phyloP scores from a whole-genome alignment of 2,888 invertebrate species.

The Sicus ferrugineus region DNA sequence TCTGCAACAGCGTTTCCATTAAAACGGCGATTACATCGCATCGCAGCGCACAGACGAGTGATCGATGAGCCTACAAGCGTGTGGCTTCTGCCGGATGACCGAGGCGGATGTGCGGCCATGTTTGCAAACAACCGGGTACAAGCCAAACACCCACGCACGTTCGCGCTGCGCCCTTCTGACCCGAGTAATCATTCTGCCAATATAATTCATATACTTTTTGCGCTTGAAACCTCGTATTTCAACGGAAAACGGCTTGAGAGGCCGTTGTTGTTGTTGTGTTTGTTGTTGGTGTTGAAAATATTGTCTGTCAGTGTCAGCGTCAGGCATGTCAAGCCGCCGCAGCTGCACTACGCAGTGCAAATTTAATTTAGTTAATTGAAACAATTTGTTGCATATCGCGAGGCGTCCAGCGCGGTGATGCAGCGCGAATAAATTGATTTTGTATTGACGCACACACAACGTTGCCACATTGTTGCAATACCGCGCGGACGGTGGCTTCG shows the following conservation, averaged over 20 bases:
- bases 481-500: too few relatives aligned
- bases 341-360: slow-evolving; percentile 53
- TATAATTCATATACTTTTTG: slow-evolving; percentile 29
- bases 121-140: slow-evolving; percentile 8
- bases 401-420: slow-evolving; percentile 10
- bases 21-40: slow-evolving; percentile 23
- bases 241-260: slow-evolving; percentile 9
- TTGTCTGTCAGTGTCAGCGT: slow-evolving; percentile 57
- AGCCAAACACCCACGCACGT: background rate
- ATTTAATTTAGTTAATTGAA: slow-evolving; percentile 64
- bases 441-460: slow-evolving; percentile 5
- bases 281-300: slow-evolving; percentile 12
- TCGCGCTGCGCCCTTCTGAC: background rate
- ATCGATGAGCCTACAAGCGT: slow-evolving; percentile 29
- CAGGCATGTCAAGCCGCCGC: slow-evolving; percentile 39
- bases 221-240: slow-evolving; percentile 5
- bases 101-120: slow-evolving; percentile 21
- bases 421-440: background rate
- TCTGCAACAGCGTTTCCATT: slow-evolving; percentile 17
- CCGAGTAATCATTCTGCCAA: slow-evolving; percentile 25
- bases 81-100: background rate
- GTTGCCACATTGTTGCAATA: slow-evolving; percentile 21
- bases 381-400: slow-evolving; percentile 57
- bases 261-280: slow-evolving; percentile 6
- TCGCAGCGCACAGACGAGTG: slow-evolving; percentile 9